phyloP scores from a whole-genome alignment of 2,888 invertebrate species.

The Acleris emargana region DNA sequence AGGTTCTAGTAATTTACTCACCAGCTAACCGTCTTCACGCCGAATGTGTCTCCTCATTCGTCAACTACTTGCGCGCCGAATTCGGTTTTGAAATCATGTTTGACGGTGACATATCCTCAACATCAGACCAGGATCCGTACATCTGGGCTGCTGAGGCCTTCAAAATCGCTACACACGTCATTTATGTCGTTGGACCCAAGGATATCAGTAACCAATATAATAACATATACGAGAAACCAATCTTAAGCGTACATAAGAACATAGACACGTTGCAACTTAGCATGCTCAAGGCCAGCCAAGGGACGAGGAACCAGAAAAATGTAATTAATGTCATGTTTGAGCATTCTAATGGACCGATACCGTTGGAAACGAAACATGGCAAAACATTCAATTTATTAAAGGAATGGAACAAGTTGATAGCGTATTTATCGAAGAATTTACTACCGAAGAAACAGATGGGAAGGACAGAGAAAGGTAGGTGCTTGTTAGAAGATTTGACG shows the following conservation, averaged over 20 bases:
- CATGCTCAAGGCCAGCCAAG: slow-evolving; percentile 55
- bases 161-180: slow-evolving; percentile 59
- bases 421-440: slow-evolving; percentile 69
- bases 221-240: slow-evolving; percentile 73
- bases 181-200: slow-evolving; percentile 70
- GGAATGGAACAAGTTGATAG: slow-evolving; percentile 74
- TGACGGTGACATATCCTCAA: slow-evolving; percentile 66
- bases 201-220: slow-evolving; percentile 61
- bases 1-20: slow-evolving; percentile 70
- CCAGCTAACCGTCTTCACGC: slow-evolving; percentile 67
- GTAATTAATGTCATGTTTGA: slow-evolving; percentile 70
- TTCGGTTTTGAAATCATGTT: slow-evolving; percentile 71
- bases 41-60: slow-evolving; percentile 68
- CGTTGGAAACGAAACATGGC: slow-evolving; percentile 62
- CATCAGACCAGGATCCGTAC: slow-evolving; percentile 67
- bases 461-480: slow-evolving; percentile 69
- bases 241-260: slow-evolving; percentile 61
- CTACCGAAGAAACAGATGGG: slow-evolving; percentile 67
- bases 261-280: slow-evolving; percentile 63
- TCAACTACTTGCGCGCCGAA: slow-evolving; percentile 65
- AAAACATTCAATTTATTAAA: slow-evolving; percentile 63
- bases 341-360: slow-evolving; percentile 65
- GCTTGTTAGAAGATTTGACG: slow-evolving; percentile 68
- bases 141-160: slow-evolving; percentile 72
- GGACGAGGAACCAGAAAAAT: slow-evolving; percentile 54